These are phyloP conservation scores for Anguilla japonica DNA, from an alignment of 2,113 vertebrate species.

Conservation along the genomic window DNA sequence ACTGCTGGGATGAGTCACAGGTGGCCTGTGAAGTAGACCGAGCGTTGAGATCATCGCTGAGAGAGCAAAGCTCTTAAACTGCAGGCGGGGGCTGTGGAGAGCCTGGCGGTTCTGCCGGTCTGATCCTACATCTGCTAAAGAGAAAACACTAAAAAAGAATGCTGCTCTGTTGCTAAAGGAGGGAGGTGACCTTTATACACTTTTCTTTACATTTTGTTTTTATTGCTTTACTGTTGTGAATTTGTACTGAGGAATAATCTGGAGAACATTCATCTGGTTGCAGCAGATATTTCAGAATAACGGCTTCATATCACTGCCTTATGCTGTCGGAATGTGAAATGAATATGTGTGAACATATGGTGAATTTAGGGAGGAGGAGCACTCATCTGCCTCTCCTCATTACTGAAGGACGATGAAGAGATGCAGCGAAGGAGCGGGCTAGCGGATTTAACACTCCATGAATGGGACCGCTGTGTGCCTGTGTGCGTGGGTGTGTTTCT, in stretches of 20 bases:
- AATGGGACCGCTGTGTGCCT: not conserved
- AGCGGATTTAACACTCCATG: not conserved
- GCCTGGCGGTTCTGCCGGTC: no score
- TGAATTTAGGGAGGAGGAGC: not conserved
- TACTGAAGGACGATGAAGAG: not conserved
- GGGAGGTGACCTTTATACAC: not conserved
- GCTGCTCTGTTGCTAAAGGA: not conserved
- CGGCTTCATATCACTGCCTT: not conserved
- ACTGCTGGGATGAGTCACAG: not conserved
- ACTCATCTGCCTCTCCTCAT: slow-evolving; percentile 5
- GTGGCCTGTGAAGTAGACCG: not conserved
- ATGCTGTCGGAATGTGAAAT: not conserved
- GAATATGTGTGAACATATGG: slow-evolving; percentile 4
- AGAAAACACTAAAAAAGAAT: not conserved
- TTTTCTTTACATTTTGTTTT: not conserved
- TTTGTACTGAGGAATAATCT: not conserved
- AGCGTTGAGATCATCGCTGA: no score
- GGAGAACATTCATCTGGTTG: not conserved
- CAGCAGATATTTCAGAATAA: not conserved
- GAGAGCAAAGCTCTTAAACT: no score
- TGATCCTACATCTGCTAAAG: not conserved
- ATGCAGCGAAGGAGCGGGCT: not conserved
- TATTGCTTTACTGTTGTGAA: not conserved
- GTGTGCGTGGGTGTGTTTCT: slow-evolving; percentile 9
- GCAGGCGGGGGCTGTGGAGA: no score